A percentile compares a stretch with the other conserved stretches of the same genome.
These are phyloP conservation scores for Syndactyla subalaris DNA, from an alignment of 2,797 vertebrate species.

Conservation along the genomic window DNA sequence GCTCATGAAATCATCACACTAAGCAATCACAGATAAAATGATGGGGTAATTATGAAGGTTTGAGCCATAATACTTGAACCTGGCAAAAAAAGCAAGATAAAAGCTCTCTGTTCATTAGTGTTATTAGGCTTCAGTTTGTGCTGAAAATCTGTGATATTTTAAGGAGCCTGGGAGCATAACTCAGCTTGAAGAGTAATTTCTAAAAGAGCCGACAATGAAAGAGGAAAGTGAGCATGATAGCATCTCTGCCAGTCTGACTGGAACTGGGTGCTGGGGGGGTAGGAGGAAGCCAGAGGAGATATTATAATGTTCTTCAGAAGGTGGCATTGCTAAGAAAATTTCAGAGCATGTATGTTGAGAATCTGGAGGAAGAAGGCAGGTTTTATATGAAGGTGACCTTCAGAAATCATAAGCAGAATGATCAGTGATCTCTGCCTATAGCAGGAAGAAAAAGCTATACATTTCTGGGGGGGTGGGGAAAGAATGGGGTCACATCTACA, in stretches of 20 bases:
- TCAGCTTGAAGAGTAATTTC: slow-evolving; percentile 2
- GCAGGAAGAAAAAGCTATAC: not conserved
- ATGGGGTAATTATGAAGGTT: slow-evolving; percentile 41
- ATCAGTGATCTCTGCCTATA: not conserved
- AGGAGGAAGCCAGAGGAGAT: not conserved
- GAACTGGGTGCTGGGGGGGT: not conserved
- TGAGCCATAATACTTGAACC: slow-evolving; percentile 34
- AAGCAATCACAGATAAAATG: slow-evolving; percentile 46
- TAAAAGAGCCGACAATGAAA: not conserved
- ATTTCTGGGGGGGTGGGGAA: not conserved
- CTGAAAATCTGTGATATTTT: slow-evolving; percentile 56
- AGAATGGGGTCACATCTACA: not conserved
- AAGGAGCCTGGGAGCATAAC: slow-evolving; percentile 6
- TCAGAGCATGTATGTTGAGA: not conserved
- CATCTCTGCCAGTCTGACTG: not conserved
- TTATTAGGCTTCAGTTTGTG: slow-evolving; percentile 25
- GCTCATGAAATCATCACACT: slow-evolving; percentile 1
- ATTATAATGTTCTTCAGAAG: not conserved
- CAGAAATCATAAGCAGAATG: not conserved
- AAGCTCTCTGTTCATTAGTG: slow-evolving; percentile 33
- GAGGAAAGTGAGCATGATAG: not conserved
- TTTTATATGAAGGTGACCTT: not conserved
- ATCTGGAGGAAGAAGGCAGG: not conserved
- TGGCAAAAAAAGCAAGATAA: slow-evolving; percentile 29
- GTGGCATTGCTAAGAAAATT: not conserved